These are phyloP conservation scores for Norana najaformis DNA, from an alignment of 2,888 invertebrate species.

Conservation along the genomic window DNA sequence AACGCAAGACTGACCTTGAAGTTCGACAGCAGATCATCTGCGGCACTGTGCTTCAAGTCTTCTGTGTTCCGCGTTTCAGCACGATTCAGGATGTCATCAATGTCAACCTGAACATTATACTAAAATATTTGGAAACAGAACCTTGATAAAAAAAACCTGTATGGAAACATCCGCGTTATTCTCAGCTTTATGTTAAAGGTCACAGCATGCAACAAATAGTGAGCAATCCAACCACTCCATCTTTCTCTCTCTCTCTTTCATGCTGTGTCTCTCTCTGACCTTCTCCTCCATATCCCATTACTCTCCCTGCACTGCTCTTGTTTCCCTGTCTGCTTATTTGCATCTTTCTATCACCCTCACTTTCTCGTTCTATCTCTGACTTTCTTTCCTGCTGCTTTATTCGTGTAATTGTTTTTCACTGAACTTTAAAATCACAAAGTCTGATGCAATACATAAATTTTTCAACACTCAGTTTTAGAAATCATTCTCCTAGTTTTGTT, in stretches of 20 bases:
- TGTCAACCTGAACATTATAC: constrained; percentile 81
- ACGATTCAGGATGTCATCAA: constrained; percentile 92
- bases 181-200: background rate
- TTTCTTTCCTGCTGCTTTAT: no score
- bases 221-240: background rate
- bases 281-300: background rate
- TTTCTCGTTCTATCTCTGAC: no score
- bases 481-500: no score
- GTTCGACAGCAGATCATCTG: constrained; percentile 89
- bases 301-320: background rate
- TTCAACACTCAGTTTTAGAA: background rate
- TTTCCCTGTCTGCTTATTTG: no score
- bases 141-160: background rate
- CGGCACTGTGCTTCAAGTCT: constrained; percentile 78
- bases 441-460: background rate
- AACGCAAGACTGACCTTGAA: constrained; percentile 76
- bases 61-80: constrained; percentile 92
- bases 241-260: background rate
- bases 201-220: background rate
- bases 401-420: background rate
- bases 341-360: no score
- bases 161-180: background rate
- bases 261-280: background rate
- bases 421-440: background rate
- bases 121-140: background rate